phyloP scores from a whole-genome alignment of 2,113 vertebrate genomes.

The Lates calcarifer region DNA sequence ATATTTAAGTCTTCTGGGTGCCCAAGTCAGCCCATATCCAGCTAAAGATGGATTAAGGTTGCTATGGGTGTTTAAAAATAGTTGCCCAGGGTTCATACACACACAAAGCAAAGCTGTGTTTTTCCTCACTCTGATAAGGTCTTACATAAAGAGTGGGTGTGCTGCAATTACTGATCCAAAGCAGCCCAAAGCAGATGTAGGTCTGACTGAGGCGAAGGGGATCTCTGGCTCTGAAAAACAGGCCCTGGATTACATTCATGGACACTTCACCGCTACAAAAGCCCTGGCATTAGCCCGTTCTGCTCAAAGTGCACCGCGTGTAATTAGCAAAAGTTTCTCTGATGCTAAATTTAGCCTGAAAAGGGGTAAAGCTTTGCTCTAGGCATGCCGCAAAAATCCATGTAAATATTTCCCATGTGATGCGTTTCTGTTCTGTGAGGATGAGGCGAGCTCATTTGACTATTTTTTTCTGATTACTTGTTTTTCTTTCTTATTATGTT shows the following conservation, averaged over 20 bases:
- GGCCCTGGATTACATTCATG: constrained; percentile 49
- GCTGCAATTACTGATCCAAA: constrained; percentile 71
- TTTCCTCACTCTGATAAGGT: constrained; percentile 67
- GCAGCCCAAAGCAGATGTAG: constrained; percentile 56
- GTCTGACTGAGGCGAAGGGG: constrained; percentile 54
- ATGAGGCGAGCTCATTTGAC: not conserved
- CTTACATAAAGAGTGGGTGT: constrained; percentile 79
- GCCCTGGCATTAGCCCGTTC: constrained; percentile 17
- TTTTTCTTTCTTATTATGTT: not conserved
- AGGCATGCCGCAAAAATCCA: constrained; percentile 4
- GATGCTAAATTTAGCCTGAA: constrained; percentile 46
- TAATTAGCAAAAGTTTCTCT: constrained; percentile 56
- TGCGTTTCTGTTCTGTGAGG: constrained; percentile 7
- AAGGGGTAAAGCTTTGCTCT: constrained; percentile 22
- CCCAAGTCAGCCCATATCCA: constrained; percentile 59
- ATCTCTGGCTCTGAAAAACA: constrained; percentile 38
- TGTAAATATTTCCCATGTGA: constrained; percentile 25
- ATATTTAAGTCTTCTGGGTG: constrained; percentile 74
- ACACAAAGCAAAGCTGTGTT: constrained; percentile 60
- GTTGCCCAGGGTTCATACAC: constrained; percentile 45
- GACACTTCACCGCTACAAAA: constrained; percentile 43
- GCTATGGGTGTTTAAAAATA: constrained; percentile 81
- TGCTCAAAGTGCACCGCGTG: constrained; percentile 5
- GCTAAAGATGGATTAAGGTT: constrained; percentile 80
- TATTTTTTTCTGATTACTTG: not conserved